Conservation (phyloP, 2,113 vertebrate species). For the Nymphicus hollandicus region DNA sequence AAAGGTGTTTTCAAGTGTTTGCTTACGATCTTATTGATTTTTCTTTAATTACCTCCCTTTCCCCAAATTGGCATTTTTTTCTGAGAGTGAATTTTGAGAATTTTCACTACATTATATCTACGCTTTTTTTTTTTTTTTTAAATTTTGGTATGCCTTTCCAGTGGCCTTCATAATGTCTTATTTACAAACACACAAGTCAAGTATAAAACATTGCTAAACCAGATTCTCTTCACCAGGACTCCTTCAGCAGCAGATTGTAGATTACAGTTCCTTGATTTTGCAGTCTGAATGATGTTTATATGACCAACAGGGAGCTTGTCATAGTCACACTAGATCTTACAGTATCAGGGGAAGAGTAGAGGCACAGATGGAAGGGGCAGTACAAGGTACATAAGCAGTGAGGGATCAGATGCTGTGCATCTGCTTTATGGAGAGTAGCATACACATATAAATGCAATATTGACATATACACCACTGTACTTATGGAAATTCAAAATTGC, state of each 20-base stretch:
- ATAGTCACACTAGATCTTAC: rapidly evolving
- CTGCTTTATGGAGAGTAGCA: background rate
- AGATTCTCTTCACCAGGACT: background rate
- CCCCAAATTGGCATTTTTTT: rapidly evolving
- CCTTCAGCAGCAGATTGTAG: background rate
- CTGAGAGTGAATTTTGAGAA: background rate
- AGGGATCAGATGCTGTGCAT: background rate
- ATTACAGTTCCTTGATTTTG: background rate
- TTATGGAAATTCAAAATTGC: background rate
- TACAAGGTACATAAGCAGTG: background rate
- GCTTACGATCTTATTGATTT: background rate
- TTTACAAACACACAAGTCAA: background rate
- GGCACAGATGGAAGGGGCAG: background rate
- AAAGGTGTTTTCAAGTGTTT: background rate
- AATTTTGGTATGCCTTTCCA: background rate
- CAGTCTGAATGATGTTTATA: background rate
- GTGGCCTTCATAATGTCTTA: background rate
- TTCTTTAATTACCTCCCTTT: background rate
- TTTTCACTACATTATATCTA: background rate
- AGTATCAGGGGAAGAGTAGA: background rate
- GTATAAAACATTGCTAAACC: background rate
- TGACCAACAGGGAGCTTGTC: background rate
- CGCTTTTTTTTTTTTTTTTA: background rate
- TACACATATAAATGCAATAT: background rate
- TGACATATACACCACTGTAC: background rate